Base-by-base conservation (phyloP, 2,797 vertebrate genomes). In the Sebastes cheni region DNA sequence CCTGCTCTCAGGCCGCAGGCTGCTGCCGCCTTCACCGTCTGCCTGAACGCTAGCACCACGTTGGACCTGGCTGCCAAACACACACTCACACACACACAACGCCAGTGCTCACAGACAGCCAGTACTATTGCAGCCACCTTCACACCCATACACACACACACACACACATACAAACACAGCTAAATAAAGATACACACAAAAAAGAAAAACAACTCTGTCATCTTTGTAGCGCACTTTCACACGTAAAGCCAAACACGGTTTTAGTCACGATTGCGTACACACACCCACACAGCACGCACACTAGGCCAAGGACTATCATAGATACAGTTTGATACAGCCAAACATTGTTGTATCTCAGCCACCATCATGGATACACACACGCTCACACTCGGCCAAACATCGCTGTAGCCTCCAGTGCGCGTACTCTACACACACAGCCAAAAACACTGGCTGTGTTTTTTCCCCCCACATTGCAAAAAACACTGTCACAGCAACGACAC, bases 271-370 rank as follows among this genome's bases (percentile, higher is more conserved):
- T 87, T 74, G 82, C 79, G 71, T 82, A 90, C 88, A 86, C 89
- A 88, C 91, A 86, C 85, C 81, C 88, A 89, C 87, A 88, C 82
- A 75, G 70, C 69, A 55, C 60, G 6, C 85, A 80, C 82, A 72
- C 79, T 64, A 75, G 67, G 91, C 93, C 93, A 95, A 91, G 76
- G 83, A 86, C 84, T 80, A 85, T 89, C 90, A 87, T 86, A 82
- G 91, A 92, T 91, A 82, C 84, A 81, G 82, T 92, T 86, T 83
- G 75, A 90, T 86, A 84, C 87, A 82, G 94, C 91, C 93, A 95
- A 93, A 91, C 91, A 87, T 91, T 90, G 92, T 92, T 93, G 92
- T 93, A 92, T 93, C 84, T 86, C 87, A 88, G 93, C 91, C 93
- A 91, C 87, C 91, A 90, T 88, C 86, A 54, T 69, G 81, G 89